Conservation (phyloP, 2,797 vertebrate genomes). For the Echiichthys vipera region DNA sequence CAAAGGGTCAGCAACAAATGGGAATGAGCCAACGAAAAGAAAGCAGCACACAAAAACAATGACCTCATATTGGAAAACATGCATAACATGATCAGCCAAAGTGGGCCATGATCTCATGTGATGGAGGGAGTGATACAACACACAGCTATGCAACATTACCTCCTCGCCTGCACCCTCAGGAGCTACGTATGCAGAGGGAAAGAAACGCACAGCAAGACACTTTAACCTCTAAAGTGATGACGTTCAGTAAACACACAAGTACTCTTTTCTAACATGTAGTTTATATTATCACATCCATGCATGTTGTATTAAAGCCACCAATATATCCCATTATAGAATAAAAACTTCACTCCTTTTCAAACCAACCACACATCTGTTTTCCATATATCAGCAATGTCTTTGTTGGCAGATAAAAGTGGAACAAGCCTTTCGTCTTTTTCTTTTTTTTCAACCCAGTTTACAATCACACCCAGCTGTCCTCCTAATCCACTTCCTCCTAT, state of each 20-base stretch:
- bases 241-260: slow-evolving; percentile 14
- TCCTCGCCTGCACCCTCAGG: slow-evolving; percentile 76
- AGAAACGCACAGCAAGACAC: slow-evolving; percentile 64
- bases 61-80: slow-evolving; percentile 78
- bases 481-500: slow-evolving; percentile 55
- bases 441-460: slow-evolving; percentile 25
- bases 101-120: slow-evolving; percentile 57
- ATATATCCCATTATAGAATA: slow-evolving; percentile 1
- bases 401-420: slow-evolving; percentile 65
- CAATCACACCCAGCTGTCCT: slow-evolving; percentile 69
- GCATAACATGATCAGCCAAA: slow-evolving; percentile 62
- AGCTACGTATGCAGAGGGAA: slow-evolving; percentile 68
- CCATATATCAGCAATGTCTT: slow-evolving; percentile 58
- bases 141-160: slow-evolving; percentile 77
- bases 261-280: background rate
- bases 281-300: background rate
- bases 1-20: slow-evolving; percentile 37
- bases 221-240: slow-evolving; percentile 31
- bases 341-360: slow-evolving; percentile 33
- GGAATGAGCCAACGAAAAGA: slow-evolving; percentile 45
- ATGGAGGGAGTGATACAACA: slow-evolving; percentile 54
- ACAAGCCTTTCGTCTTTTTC: slow-evolving; percentile 28
- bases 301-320: slow-evolving; percentile 9
- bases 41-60: slow-evolving; percentile 53
- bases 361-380: slow-evolving; percentile 68